phyloP scores from a whole-genome alignment of 2,797 vertebrate genomes.

The Poecilia wingei region DNA sequence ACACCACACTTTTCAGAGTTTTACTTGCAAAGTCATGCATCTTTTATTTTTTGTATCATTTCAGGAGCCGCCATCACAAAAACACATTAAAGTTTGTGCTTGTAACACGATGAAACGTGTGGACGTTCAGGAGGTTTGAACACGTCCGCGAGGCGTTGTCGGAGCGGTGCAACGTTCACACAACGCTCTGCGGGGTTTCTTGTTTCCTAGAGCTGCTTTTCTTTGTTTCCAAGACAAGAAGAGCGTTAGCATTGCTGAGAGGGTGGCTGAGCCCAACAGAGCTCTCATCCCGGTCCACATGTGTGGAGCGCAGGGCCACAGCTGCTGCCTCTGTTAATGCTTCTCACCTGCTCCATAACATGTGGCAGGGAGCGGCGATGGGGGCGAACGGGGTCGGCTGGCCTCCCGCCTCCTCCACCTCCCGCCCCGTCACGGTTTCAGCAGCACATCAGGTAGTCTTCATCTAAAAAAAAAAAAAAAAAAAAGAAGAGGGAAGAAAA shows the following conservation, averaged over 20 bases:
- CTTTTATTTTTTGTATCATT: not conserved
- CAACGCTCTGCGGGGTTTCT: not conserved
- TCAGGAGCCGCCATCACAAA: not conserved
- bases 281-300: conserved; percentile 60
- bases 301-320: conserved; percentile 61
- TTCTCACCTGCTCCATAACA: conserved; percentile 73
- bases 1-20: not conserved
- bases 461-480: conserved; percentile 24
- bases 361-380: conserved; percentile 7
- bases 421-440: conserved; percentile 30
- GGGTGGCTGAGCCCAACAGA: conserved; percentile 42
- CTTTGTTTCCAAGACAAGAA: conserved; percentile 31
- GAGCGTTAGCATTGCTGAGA: conserved; percentile 51
- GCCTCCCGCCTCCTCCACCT: conserved; percentile 20
- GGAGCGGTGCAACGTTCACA: not conserved
- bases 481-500: not conserved
- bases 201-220: conserved; percentile 9
- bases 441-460: conserved; percentile 56
- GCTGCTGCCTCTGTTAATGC: conserved; percentile 64
- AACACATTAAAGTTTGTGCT: not conserved
- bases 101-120: not conserved
- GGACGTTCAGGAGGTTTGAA: not conserved
- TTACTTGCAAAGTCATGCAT: not conserved
- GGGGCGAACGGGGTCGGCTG: conserved; percentile 6
- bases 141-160: not conserved